Evolutionary conservation across 2,888 invertebrate species (phyloP).

Genomic region (Lycia hirtaria): DNA sequence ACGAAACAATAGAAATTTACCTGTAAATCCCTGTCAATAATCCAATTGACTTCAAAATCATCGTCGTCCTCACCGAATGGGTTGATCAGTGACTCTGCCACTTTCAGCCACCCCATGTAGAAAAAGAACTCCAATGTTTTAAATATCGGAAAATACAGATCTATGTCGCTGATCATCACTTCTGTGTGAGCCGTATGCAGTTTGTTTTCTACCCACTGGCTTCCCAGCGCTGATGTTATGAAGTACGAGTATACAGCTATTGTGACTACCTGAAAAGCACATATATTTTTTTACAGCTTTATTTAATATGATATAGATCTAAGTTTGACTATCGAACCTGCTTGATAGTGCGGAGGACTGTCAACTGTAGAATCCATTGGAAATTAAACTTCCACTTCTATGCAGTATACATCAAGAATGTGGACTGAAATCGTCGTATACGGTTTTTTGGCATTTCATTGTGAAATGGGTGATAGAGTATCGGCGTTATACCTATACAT

Average conservation of each 20-base stretch:
- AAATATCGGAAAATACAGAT: slow-evolving; percentile 96
- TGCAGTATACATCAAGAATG: too few species aligned
- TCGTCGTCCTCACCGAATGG: slow-evolving; percentile 97
- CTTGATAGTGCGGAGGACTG: too few species aligned
- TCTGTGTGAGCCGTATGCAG: slow-evolving; percentile 55
- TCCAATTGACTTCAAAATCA: slow-evolving; percentile 97
- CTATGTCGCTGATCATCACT: slow-evolving; percentile 87
- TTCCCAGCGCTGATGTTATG: slow-evolving; percentile 93
- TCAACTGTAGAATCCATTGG: too few species aligned
- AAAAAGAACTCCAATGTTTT: slow-evolving; percentile 95
- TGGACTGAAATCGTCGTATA: too few species aligned
- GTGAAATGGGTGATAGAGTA: too few species aligned
- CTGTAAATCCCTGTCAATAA: slow-evolving; percentile 95
- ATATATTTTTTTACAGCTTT: too few species aligned
- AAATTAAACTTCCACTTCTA: too few species aligned
- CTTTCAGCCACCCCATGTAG: slow-evolving; percentile 96
- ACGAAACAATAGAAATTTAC: slow-evolving; percentile 68
- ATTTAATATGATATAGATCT: too few species aligned
- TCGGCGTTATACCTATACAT: too few species aligned
- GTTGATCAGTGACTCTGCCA: slow-evolving; percentile 95
- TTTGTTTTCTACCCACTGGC: slow-evolving; percentile 92
- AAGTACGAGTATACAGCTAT: slow-evolving; percentile 97
- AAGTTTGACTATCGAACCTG: too few species aligned
- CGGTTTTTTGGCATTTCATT: too few species aligned
- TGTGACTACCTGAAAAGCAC: slow-evolving; percentile 90